These are phyloP conservation scores for Ormia ochracea DNA, from an alignment of 2,888 invertebrate genomes.

Conservation along the genomic window DNA sequence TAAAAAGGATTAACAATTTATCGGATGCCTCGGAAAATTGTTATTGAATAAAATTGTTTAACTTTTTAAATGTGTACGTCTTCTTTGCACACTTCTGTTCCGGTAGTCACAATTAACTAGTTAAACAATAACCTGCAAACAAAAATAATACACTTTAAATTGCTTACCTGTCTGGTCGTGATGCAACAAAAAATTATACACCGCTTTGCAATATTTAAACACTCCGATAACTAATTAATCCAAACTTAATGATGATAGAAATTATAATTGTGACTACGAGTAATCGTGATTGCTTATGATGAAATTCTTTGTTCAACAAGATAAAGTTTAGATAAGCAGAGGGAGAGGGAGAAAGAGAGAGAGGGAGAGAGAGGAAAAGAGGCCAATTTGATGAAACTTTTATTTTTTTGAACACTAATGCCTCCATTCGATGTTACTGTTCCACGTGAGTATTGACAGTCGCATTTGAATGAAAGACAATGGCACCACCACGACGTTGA, in stretches of 20 bases:
- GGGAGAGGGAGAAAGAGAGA: background rate
- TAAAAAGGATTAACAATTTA: no score
- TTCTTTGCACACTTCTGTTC: background rate
- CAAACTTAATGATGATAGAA: slow-evolving; percentile 33
- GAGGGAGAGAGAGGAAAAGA: background rate
- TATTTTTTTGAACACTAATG: background rate
- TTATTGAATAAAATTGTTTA: no score
- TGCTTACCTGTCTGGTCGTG: background rate
- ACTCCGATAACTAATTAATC: slow-evolving; percentile 34
- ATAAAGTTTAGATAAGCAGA: background rate
- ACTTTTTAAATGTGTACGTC: background rate
- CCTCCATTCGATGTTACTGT: slow-evolving; percentile 10
- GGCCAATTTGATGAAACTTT: no score
- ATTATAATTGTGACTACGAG: slow-evolving; percentile 19
- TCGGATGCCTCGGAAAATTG: no score
- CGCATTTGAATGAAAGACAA: slow-evolving; percentile 73
- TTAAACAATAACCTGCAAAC: background rate
- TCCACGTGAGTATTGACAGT: slow-evolving; percentile 71
- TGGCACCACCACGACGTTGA: slow-evolving; percentile 69
- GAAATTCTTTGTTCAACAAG: background rate
- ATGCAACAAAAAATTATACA: background rate
- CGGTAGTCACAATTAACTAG: slow-evolving; percentile 8
- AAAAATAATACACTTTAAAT: background rate
- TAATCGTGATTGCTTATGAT: slow-evolving; percentile 14
- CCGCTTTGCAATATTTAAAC: slow-evolving; percentile 15